Evolutionary conservation across 2,888 invertebrate genomes (phyloP), one percentile per base, ranked within the genome.

Genomic region (Himalopsyche tibetana): DNA sequence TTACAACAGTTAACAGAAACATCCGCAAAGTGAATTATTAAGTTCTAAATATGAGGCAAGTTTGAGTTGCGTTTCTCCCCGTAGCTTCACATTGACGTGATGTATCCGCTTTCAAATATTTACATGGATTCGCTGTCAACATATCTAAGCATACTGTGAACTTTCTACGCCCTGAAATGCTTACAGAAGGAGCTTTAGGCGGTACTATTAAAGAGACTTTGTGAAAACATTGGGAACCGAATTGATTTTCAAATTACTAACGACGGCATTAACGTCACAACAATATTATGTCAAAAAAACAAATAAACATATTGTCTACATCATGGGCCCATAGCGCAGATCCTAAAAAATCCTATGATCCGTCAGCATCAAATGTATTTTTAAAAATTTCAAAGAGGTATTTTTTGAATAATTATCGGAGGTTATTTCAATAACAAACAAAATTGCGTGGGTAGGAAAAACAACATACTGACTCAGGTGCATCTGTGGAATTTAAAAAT

Each of bases 21-120:
- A 74, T 74, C 38, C 74, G 38, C 15, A 74, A 12, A 38, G 74
- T 74, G 36, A 74, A 36, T 74, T 5, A 74, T 74, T 74, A 74
- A 74, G 74, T 74, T 74, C 74, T 36, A 74, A 74, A 74, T 74
- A 28, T 74, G 63, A 63, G 63, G 63, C 63, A 74, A 74, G 74
- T 74, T 74, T 74, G 36, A 74, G 74, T 74, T 74, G 74, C 28
- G 15, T 36, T 74, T 74, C 74, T 74, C 28, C 9, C 19, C 15
- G 51, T 51, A 51, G 15, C 38, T 38, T 15, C 74, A 74, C 36
- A 74, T 74, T 36, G 36, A 74, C 74, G 74, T 74, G 74, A 28
- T 36, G 74, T 74, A 74, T 74, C 74, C 74, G 74, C 36, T 36
- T 74, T 36, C 74, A 74, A 74, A 74, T 74, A 74, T 74, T 74